Conservation (phyloP, 2,888 invertebrate genomes). For the Liopterus haemorrhoidalis region DNA sequence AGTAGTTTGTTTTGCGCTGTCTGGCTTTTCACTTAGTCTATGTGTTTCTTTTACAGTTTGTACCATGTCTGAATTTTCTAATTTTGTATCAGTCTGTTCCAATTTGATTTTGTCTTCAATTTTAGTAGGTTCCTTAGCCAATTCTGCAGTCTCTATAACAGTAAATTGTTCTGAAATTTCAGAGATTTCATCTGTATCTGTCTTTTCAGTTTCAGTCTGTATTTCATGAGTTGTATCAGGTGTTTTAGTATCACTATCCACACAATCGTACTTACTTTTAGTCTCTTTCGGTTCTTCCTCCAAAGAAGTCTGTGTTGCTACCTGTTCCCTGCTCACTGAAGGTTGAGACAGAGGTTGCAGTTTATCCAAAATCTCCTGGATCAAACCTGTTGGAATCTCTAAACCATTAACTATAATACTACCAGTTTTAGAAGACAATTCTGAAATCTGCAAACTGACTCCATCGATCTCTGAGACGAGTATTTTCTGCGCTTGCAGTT, state of each 20-base stretch:
- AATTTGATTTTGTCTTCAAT: too few species aligned
- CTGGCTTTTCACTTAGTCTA: too few species aligned
- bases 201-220: slow-evolving; percentile 32
- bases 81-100: too few species aligned
- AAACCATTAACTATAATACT: slow-evolving; percentile 62
- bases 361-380: slow-evolving; percentile 58
- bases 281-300: slow-evolving; percentile 14
- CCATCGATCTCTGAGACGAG: slow-evolving; percentile 77
- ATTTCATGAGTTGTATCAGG: too few species aligned
- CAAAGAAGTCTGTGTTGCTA: slow-evolving; percentile 19
- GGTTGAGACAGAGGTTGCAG: slow-evolving; percentile 37
- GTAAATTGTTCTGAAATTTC: slow-evolving; percentile 41
- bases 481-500: slow-evolving; percentile 72
- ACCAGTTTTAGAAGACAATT: slow-evolving; percentile 64
- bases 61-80: too few species aligned
- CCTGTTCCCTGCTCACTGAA: slow-evolving; percentile 15
- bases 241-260: too few species aligned
- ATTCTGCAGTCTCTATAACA: too few species aligned
- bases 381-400: slow-evolving; percentile 61
- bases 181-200: slow-evolving; percentile 39
- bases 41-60: too few species aligned
- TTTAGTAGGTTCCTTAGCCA: too few species aligned
- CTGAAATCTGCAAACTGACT: slow-evolving; percentile 63
- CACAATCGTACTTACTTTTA: too few species aligned
- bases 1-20: too few species aligned